Base-by-base conservation (phyloP, 2,113 vertebrate species). In the Crotophaga sulcirostris region DNA sequence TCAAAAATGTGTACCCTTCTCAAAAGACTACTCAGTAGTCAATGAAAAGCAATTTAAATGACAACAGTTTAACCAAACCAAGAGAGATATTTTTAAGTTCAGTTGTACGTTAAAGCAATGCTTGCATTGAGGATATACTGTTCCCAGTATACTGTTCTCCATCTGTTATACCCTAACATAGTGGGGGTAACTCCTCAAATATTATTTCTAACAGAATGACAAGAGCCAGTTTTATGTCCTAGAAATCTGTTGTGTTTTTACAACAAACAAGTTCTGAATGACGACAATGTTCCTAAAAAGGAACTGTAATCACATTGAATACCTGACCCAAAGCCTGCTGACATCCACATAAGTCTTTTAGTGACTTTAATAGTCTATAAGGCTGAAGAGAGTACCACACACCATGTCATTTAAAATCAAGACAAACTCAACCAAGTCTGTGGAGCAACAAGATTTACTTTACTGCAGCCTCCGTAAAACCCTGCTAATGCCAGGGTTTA, bases 101-200 rank as follows among this genome's bases (percentile, higher is more conserved):
- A 5, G 25, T n/a, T 0, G 0, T 14, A 18, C 3, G 2, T 8
- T 45, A 68, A 36, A 76, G 42, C 28, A 10, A 54, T 13, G 44
- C 59, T 52, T 64, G 26, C 15, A 6, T 7, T n/a, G 74, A 24
- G 45, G 44, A 31, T 82, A 31, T 52, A 60, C 70, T 69, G 64
- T 7, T 88, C 38, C 73, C 73, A 49, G 58, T 18, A 62, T 1
- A 0, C 67, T 44, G 23, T 17, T 60, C 36, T 77, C 52, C 77
- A 44, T 45, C 64, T 88, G n/a, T 11, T 19, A 8, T 8, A 47
- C 23, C 13, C 86, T 10, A 7, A 64, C 31, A 25, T 0, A 0
- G 42, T 42, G 47, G 38, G 77, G 40, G 52, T 49, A 80, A 31
- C 64, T 59, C 59, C 89, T 83, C 33, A 92, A 1, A 77, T 23